Evolutionary conservation across 2,113 vertebrate species (phyloP).

Genomic region (Dicaeum eximium): DNA sequence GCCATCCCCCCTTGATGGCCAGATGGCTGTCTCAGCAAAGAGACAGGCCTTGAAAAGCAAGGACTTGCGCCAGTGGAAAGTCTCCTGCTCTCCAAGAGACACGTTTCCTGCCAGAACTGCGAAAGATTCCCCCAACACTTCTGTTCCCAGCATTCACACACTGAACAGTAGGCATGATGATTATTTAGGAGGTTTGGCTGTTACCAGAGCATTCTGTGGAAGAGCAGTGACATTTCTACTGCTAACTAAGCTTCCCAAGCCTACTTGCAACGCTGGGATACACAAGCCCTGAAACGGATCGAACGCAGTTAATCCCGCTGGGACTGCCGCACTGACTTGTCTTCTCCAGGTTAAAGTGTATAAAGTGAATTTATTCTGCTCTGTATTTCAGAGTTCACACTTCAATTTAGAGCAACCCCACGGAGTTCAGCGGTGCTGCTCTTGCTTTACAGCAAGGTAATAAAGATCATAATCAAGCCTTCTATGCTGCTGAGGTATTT

Average conservation of each 20-base stretch:
- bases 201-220: not conserved
- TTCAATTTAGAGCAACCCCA: slow-evolving; percentile 10
- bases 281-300: not conserved
- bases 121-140: not conserved
- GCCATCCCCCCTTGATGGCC: not conserved
- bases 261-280: not conserved
- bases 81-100: not conserved
- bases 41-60: slow-evolving; percentile 19
- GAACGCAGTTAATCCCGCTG: not conserved
- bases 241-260: not conserved
- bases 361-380: slow-evolving; percentile 24
- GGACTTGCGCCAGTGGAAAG: slow-evolving; percentile 2
- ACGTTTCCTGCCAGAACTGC: not conserved
- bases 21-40: slow-evolving; percentile 35
- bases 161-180: not conserved
- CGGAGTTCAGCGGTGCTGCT: not conserved
- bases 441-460: slow-evolving; percentile 25
- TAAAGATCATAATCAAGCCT: slow-evolving; percentile 50
- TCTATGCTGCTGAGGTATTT: not conserved
- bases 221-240: slow-evolving; percentile 9
- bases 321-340: not conserved
- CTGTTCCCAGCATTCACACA: not conserved
- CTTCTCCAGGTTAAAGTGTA: not conserved
- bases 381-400: slow-evolving; percentile 30
- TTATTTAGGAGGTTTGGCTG: slow-evolving; percentile 28